These are phyloP conservation scores for Hypocryptadius cinnamomeus DNA, from an alignment of 2,113 vertebrate genomes.

Conservation along the genomic window DNA sequence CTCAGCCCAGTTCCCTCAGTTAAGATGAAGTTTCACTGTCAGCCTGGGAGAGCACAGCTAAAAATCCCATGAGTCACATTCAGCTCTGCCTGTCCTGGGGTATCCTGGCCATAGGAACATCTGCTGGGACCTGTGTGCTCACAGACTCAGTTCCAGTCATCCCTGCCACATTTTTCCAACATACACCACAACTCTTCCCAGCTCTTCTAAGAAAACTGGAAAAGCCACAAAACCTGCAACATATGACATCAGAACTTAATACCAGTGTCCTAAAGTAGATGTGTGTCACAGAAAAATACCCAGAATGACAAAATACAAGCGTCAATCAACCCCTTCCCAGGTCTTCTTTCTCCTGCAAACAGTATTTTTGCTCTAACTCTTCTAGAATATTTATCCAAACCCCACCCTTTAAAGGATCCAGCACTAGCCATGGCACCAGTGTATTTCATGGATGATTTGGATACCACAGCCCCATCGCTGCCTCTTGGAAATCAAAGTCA, in stretches of 20 bases:
- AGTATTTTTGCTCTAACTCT: neutral
- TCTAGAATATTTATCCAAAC: neutral
- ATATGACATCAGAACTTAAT: neutral
- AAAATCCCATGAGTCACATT: neutral
- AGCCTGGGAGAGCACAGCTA: neutral
- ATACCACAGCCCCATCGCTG: fast-evolving
- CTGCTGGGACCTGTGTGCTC: neutral
- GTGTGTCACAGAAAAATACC: neutral
- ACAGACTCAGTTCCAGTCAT: neutral
- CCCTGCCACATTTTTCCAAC: neutral
- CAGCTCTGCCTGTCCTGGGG: neutral
- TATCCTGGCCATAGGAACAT: neutral
- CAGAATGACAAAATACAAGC: neutral
- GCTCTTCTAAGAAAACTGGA: neutral
- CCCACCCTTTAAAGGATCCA: neutral
- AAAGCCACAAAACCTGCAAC: neutral
- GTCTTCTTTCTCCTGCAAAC: neutral
- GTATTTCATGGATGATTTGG: neutral
- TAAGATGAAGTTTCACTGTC: neutral
- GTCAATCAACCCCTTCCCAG: neutral
- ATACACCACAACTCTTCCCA: neutral
- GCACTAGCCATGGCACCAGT: neutral
- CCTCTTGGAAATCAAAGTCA: neutral
- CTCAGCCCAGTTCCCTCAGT: neutral
- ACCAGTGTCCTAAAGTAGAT: neutral